phyloP scores from a whole-genome alignment of 2,797 vertebrate species.

The Chlorospingus flavigularis region DNA sequence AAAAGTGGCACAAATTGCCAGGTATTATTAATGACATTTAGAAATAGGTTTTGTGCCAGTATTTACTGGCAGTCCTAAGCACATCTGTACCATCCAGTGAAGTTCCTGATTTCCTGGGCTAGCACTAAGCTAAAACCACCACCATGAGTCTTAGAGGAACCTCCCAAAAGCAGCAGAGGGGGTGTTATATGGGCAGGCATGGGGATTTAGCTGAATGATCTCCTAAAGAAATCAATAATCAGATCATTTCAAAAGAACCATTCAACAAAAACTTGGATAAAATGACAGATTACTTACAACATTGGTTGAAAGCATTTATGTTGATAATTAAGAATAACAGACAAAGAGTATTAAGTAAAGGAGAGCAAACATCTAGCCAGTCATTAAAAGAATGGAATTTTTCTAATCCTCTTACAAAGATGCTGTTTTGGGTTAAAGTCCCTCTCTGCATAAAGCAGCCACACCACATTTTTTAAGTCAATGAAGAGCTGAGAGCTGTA shows the following conservation, averaged over 20 bases:
- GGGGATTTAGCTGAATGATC: background rate
- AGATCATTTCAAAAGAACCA: slow-evolving; percentile 24
- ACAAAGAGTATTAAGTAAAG: slow-evolving; percentile 51
- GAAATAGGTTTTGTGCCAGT: background rate
- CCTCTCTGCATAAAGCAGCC: slow-evolving; percentile 43
- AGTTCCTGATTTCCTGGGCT: background rate
- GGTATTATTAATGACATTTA: background rate
- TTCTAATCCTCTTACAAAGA: slow-evolving; percentile 71
- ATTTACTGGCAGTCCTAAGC: background rate
- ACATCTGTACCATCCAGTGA: background rate
- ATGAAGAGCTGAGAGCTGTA: slow-evolving; percentile 10
- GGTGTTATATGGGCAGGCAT: background rate
- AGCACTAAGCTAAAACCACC: background rate
- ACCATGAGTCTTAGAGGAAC: background rate
- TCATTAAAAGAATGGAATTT: slow-evolving; percentile 68
- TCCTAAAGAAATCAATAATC: slow-evolving; percentile 30
- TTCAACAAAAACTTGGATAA: slow-evolving; percentile 31
- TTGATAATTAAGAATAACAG: slow-evolving; percentile 53
- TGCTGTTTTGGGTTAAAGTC: slow-evolving; percentile 66
- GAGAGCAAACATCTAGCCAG: slow-evolving; percentile 51
- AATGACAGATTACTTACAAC: slow-evolving; percentile 41
- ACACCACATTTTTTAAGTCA: slow-evolving; percentile 47
- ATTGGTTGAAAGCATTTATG: slow-evolving; percentile 45
- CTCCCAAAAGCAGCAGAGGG: background rate
- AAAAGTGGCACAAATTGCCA: background rate